Evolutionary conservation across 2,797 vertebrate species (phyloP), one percentile per base, ranked within the genome.

Genomic region (Danio jaintianensis): DNA sequence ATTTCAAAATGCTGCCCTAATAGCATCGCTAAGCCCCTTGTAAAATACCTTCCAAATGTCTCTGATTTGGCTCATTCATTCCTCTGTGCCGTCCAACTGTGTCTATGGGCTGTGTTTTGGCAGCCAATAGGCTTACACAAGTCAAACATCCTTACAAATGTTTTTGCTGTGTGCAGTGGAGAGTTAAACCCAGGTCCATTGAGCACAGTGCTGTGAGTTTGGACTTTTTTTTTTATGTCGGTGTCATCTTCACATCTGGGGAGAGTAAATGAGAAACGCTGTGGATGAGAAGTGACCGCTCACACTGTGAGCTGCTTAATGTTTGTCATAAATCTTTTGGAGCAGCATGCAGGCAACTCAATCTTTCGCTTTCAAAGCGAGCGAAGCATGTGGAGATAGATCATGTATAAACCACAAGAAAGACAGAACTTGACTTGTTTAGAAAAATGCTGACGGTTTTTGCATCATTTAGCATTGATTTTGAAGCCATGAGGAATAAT

Each of bases 311-410:
- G 63, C 53, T 13, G 55, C 47, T 82, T 64, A 71, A 82, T 85
- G 71, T 50, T 55, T n/a, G 18, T 52, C 69, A 75, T 82, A 82
- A 86, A 79, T 87, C 83, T 81, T 82, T 45, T 55, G 22, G n/a
- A 77, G 67, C 55, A 52, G 73, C 55, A 18, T 73, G 58, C 56
- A 67, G 73, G 53, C 71, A 63, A 50, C 52, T 73, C 43, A 71
- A 55, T 73, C 48, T 69, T 59, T 70, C 29, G 13, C 52, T 72
- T 63, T 83, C 47, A 47, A 63, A 64, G 20, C 6, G 45, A 62
- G 58, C 11, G n/a, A 64, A 45, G 58, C 55, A 50, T 80, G 22
- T 69, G 82, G 66, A 69, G 42, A 66, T 71, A 66, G 58, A 82
- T 82, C 72, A 73, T 79, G 20, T 42, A 22, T 56, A 79, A 70